A percentile compares a stretch with the other conserved stretches of the same genome.
Conservation (phyloP, 2,888 invertebrate genomes). For the Apantesis nais region DNA sequence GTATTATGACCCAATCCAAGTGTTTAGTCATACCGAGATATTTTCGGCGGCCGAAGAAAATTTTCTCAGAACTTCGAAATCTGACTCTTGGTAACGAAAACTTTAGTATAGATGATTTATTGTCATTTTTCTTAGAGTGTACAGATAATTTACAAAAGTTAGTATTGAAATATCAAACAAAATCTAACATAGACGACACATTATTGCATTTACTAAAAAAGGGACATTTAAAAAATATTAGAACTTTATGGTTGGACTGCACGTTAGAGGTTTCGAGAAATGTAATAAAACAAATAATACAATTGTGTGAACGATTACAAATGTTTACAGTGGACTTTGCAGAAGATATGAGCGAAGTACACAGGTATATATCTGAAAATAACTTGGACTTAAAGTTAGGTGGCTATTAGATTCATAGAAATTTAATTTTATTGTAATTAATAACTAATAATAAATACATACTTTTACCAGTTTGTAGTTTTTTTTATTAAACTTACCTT, state of each 20-base stretch:
- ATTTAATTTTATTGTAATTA: constrained; percentile 33
- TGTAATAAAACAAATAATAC: constrained; percentile 71
- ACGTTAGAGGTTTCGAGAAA: constrained; percentile 75
- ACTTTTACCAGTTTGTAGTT: constrained; percentile 41
- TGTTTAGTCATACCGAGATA: constrained; percentile 69
- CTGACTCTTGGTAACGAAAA: constrained; percentile 78
- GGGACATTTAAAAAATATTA: constrained; percentile 69
- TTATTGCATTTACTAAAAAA: constrained; percentile 67
- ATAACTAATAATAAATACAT: constrained; percentile 48
- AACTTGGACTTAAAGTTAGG: constrained; percentile 79
- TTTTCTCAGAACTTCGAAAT: constrained; percentile 69
- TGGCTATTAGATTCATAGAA: constrained; percentile 63
- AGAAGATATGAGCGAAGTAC: constrained; percentile 68
- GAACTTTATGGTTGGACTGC: constrained; percentile 78
- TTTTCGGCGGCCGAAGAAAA: constrained; percentile 62
- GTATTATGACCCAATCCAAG: constrained; percentile 76
- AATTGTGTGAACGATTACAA: constrained; percentile 68
- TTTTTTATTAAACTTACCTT: constrained; percentile 19
- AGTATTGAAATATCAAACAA: constrained; percentile 76
- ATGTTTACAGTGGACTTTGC: constrained; percentile 73
- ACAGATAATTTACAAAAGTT: constrained; percentile 71
- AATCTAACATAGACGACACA: constrained; percentile 69
- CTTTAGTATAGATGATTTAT: constrained; percentile 70
- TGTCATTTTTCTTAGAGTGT: constrained; percentile 74
- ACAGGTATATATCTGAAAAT: constrained; percentile 71